Evolutionary conservation across 2,888 invertebrate genomes (phyloP), one percentile per base, ranked within the genome.

Genomic region (Petrolisthes cinctipes): DNA sequence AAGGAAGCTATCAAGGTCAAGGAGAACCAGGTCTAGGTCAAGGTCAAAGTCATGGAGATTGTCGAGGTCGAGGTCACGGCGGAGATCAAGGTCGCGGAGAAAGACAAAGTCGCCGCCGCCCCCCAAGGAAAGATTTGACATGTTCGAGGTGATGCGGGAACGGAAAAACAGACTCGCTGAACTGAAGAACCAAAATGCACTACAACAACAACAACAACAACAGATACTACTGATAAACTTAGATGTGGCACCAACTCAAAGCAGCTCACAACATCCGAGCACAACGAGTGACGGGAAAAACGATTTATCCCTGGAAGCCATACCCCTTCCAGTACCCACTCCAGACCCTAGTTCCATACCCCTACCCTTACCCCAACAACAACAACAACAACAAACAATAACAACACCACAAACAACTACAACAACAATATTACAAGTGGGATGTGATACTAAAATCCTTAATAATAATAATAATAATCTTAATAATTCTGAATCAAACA

Each of bases 271-370:
- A 37, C 37, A 37, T 37, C 37, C 37, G 37, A 2, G 37, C 37
- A 37, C 37, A 0, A 37, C 37, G 37, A 37, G 23, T 5, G 1
- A 14, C 23, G 7, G n/a, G n/a, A 68, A 66, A 53, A 68, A 4
- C 54, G 23, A 68, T 4, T 20, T 82, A 53, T 17, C 75, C n/a
- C 75, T 83, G 75, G 83, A 83, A 4, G 73, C 73, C 75, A 83
- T 83, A 73, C 57, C 86, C 80, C 81, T 11, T 51, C 53, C 81
- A n/a, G 4, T 71, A 5, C 53, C 86, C 61, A 14, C 75, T 11
- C 80, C 86, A 37, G 86, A 86, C 61, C 86, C 86, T 23, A 73
- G 86, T 57, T 86, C 86, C 68, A 86, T 86, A 53, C 86, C 86
- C n/a, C 61, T 86, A 7, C 86, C 86, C 53, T 53, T 61, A 51